These are phyloP conservation scores for Acrocephalus arundinaceus DNA, from an alignment of 2,113 vertebrate species.

Conservation along the genomic window DNA sequence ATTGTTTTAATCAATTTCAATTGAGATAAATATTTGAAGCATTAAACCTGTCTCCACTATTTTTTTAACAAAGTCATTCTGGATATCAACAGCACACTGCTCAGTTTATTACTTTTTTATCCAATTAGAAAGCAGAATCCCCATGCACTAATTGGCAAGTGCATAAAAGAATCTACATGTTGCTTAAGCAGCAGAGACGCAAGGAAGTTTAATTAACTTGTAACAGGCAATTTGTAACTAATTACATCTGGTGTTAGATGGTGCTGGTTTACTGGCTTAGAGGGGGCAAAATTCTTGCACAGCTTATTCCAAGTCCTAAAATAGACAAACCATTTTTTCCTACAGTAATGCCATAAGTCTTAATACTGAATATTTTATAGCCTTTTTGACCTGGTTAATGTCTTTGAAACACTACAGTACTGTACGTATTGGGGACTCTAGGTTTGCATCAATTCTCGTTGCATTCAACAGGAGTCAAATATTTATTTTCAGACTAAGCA, in stretches of 20 bases:
- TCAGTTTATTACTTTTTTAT: slow-evolving; percentile 69
- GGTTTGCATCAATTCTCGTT: neutral
- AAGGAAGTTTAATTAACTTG: slow-evolving; percentile 71
- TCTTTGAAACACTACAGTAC: neutral
- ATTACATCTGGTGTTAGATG: slow-evolving; percentile 62
- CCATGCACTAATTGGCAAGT: slow-evolving; percentile 60
- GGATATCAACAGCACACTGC: slow-evolving; percentile 61
- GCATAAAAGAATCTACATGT: slow-evolving; percentile 68
- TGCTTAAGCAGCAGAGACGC: slow-evolving; percentile 56
- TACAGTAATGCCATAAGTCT: neutral
- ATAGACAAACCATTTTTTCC: slow-evolving; percentile 20
- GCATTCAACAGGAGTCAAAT: neutral
- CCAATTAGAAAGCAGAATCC: slow-evolving; percentile 70
- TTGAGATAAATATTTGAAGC: slow-evolving; percentile 72
- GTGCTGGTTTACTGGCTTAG: slow-evolving; percentile 30
- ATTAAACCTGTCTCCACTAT: slow-evolving; percentile 64
- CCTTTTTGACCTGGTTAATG: neutral
- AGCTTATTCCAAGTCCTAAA: slow-evolving; percentile 1
- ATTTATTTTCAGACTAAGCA: neutral
- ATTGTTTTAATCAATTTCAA: slow-evolving; percentile 73
- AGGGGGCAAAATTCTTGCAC: neutral
- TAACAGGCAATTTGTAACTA: slow-evolving; percentile 70
- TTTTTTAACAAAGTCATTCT: slow-evolving; percentile 57
- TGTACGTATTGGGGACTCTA: neutral
- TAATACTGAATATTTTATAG: neutral